Evolutionary conservation across 2,888 invertebrate genomes (phyloP).

Genomic region (Nebria brevicollis): DNA sequence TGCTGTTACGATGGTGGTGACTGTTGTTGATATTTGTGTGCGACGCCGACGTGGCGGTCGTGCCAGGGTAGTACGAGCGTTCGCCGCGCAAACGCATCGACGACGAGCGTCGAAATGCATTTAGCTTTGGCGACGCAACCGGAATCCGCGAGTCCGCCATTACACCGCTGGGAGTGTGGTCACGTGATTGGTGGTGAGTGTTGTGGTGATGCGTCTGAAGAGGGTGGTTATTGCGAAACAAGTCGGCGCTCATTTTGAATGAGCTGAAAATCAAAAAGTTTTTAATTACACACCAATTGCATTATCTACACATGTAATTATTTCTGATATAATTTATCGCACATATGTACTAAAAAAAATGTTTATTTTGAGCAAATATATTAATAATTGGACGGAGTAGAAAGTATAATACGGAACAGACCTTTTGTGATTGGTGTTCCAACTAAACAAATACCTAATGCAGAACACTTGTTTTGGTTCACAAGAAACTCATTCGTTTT

Average conservation of each 20-base stretch:
- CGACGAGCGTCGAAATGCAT: conserved; percentile 70
- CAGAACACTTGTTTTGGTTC: too few relatives aligned
- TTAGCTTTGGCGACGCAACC: conserved; percentile 48
- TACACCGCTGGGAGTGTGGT: conserved; percentile 3
- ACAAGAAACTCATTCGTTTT: not conserved
- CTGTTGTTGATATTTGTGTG: conserved; percentile 11
- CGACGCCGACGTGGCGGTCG: conserved; percentile 47
- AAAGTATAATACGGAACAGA: too few relatives aligned
- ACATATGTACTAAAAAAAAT: too few relatives aligned
- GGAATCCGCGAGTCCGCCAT: conserved; percentile 48
- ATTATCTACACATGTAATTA: too few relatives aligned
- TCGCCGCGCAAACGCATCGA: conserved; percentile 77
- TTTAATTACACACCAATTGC: too few relatives aligned
- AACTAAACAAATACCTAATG: too few relatives aligned
- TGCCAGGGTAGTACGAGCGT: conserved; percentile 54
- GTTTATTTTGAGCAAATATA: too few relatives aligned
- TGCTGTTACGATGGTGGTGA: not conserved
- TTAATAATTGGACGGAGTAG: too few relatives aligned
- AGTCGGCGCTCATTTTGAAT: conserved; percentile 50
- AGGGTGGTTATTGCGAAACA: conserved; percentile 41
- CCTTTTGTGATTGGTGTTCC: too few relatives aligned
- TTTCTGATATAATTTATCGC: too few relatives aligned
- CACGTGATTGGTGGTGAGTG: conserved; percentile 28
- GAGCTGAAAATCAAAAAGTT: conserved; percentile 28
- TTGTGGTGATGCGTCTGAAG: conserved; percentile 31